Evolutionary conservation across 2,113 vertebrate species (phyloP).

Genomic region (Notarius quadriscutis): DNA sequence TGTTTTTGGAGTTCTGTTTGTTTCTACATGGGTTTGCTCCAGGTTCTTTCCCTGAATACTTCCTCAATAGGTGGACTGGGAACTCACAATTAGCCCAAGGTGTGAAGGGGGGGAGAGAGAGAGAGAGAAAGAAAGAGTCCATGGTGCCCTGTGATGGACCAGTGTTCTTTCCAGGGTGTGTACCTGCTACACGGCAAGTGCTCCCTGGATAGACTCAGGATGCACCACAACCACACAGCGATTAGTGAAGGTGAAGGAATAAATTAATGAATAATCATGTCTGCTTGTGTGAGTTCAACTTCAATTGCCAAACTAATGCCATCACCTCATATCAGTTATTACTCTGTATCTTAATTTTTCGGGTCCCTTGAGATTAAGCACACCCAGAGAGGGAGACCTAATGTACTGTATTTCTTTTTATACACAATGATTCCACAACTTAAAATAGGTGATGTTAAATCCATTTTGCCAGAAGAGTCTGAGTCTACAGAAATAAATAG

Average conservation of each 20-base stretch:
- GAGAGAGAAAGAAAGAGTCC: not conserved
- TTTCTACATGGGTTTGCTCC: not conserved
- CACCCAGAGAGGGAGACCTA: slow-evolving; percentile 4
- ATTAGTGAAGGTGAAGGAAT: not conserved
- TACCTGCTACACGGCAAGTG: not conserved
- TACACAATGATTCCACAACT: not conserved
- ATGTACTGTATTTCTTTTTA: not conserved
- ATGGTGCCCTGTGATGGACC: not conserved
- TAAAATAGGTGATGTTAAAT: slow-evolving; percentile 42
- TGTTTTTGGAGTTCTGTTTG: not conserved
- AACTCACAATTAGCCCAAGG: not conserved
- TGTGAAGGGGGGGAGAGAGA: not conserved
- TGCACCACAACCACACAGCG: too few species aligned
- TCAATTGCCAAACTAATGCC: not conserved
- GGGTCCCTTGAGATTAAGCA: slow-evolving; percentile 6
- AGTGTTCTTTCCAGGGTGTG: not conserved
- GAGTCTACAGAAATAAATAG: slow-evolving; percentile 64
- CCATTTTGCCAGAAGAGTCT: slow-evolving; percentile 53
- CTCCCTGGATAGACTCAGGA: not conserved
- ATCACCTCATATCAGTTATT: not conserved
- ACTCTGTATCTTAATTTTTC: not conserved
- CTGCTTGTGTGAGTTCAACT: not conserved
- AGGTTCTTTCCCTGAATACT: not conserved
- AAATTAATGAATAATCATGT: not conserved
- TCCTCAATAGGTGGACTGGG: not conserved